Conservation (phyloP, 2,113 vertebrate species). For the Penelope pileata region DNA sequence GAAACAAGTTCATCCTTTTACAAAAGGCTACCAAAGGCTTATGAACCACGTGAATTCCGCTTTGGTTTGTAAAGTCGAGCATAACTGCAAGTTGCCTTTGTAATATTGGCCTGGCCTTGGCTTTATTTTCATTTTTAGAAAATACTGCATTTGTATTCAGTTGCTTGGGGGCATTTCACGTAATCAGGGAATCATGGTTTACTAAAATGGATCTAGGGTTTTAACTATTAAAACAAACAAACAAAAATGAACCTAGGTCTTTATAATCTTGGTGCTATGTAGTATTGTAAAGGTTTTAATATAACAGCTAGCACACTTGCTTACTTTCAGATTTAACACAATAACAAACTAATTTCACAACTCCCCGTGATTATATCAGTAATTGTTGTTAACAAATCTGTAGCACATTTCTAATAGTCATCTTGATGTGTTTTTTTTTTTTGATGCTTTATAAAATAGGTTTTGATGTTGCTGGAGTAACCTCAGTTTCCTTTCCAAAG, state of each 20-base stretch:
- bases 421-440: slow-evolving; percentile 60
- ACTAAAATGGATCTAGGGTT: neutral
- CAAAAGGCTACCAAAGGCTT: neutral
- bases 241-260: neutral
- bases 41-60: neutral
- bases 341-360: slow-evolving; percentile 46
- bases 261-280: neutral
- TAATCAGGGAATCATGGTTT: neutral
- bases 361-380: slow-evolving; percentile 80
- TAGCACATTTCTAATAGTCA: slow-evolving; percentile 77
- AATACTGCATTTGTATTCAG: neutral
- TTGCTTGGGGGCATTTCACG: neutral
- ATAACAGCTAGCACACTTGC: neutral
- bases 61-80: neutral
- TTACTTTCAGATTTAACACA: slow-evolving; percentile 71
- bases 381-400: slow-evolving; percentile 77
- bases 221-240: neutral
- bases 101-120: neutral
- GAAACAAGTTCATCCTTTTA: neutral
- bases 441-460: slow-evolving; percentile 65
- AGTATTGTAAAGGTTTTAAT: neutral
- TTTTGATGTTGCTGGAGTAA: slow-evolving; percentile 54
- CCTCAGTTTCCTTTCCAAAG: slow-evolving; percentile 62
- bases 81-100: neutral
- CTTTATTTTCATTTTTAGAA: neutral